A percentile compares a stretch with the other conserved stretches of the same genome.
These are phyloP conservation scores for Cyclopterus lumpus DNA, from an alignment of 2,797 vertebrate genomes.

Conservation along the genomic window DNA sequence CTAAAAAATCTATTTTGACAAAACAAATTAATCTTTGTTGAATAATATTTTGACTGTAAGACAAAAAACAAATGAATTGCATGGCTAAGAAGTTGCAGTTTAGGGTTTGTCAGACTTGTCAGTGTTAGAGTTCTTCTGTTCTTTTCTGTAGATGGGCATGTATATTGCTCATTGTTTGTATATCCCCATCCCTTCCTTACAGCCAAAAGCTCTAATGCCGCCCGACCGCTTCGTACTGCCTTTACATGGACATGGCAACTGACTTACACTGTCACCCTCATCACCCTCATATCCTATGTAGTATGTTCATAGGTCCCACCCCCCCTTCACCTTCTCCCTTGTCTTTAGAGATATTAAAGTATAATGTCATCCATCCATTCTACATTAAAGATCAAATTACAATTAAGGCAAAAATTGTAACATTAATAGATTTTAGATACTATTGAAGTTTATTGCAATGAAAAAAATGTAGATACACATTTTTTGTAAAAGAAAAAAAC, in stretches of 20 bases:
- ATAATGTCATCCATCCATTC: constrained; percentile 93
- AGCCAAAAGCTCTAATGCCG: constrained; percentile 99
- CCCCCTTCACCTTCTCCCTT: constrained; percentile 81
- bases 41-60: constrained; percentile 78
- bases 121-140: constrained; percentile 99
- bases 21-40: constrained; percentile 60
- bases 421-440: constrained; percentile 88
- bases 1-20: constrained; percentile 65
- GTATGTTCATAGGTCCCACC: constrained; percentile 92
- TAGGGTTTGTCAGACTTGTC: constrained; percentile 99
- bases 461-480: constrained; percentile 85
- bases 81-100: constrained; percentile 99
- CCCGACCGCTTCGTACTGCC: constrained; percentile 99
- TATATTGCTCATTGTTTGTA: constrained; percentile 99
- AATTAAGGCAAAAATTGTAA: constrained; percentile 85
- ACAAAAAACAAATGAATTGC: constrained; percentile 86
- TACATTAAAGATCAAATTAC: constrained; percentile 84
- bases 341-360: constrained; percentile 92
- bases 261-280: constrained; percentile 95
- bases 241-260: constrained; percentile 99
- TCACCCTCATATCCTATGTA: constrained; percentile 97
- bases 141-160: constrained; percentile 97
- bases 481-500: constrained; percentile 75
- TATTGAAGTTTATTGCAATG: constrained; percentile 84
- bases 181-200: constrained; percentile 99